Percentiles rank a stretch among this genome's conserved stretches.
Conservation (phyloP, 2,113 vertebrate species). For the Podilymbus podiceps region DNA sequence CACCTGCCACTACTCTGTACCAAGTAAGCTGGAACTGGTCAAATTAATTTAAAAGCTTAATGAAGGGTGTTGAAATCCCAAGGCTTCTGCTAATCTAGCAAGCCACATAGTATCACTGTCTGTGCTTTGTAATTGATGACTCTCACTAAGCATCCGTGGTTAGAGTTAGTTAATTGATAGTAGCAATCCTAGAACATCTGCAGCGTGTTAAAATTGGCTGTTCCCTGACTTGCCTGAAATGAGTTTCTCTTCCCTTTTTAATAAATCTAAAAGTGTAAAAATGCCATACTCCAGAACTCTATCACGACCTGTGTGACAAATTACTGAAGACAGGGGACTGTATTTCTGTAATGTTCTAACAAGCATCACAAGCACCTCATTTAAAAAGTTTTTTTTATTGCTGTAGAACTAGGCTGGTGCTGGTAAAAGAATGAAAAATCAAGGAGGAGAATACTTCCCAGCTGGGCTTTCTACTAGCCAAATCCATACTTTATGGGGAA, state of each 20-base stretch:
- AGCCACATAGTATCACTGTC: background rate
- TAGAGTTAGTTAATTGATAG: background rate
- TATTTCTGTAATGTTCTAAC: background rate
- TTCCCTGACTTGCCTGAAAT: background rate
- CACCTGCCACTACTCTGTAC: background rate
- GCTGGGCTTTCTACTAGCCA: background rate
- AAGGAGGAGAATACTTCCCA: background rate
- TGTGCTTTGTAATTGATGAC: background rate
- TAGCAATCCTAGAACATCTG: background rate
- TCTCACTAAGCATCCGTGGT: background rate
- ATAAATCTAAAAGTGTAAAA: background rate
- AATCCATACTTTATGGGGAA: background rate
- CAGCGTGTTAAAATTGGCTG: background rate
- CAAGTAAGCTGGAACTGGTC: background rate
- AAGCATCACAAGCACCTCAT: background rate
- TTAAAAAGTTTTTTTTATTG: background rate
- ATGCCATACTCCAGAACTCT: background rate
- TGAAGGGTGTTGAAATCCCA: background rate
- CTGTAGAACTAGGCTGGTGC: background rate
- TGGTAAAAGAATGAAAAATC: background rate
- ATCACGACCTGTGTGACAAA: background rate
- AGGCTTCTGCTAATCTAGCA: background rate
- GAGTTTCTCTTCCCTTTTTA: background rate
- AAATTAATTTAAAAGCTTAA: background rate
- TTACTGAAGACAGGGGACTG: background rate